Evolutionary conservation across 2,113 vertebrate genomes (phyloP).

Genomic region (Rhodinocichla rosea): DNA sequence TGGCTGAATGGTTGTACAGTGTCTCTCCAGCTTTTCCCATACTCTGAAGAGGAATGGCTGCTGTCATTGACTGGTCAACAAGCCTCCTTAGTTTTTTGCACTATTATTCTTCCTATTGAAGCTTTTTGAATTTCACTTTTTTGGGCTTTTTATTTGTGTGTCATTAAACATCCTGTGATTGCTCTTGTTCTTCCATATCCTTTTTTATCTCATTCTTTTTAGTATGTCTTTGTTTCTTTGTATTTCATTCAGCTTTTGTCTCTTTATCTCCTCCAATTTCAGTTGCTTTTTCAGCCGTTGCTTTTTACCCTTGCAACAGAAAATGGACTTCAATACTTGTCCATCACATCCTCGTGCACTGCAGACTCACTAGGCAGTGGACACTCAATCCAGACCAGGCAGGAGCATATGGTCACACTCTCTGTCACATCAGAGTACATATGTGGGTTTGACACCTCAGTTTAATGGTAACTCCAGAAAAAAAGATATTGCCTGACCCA

Average conservation of each 20-base stretch:
- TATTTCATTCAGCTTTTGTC: conserved; percentile 16
- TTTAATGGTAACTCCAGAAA: not conserved
- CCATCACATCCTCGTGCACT: not conserved
- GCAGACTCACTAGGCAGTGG: not conserved
- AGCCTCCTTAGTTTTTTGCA: not conserved
- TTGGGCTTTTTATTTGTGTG: not conserved
- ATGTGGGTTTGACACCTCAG: not conserved
- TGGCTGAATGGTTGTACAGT: not conserved
- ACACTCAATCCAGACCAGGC: not conserved
- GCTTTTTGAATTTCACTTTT: not conserved
- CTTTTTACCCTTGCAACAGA: not conserved
- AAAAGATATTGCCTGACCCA: not conserved
- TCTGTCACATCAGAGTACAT: not conserved
- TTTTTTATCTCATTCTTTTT: conserved; percentile 19
- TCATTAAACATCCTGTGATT: conserved; percentile 3
- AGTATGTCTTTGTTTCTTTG: not conserved
- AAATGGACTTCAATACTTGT: not conserved
- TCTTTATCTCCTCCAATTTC: not conserved
- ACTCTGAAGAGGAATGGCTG: not conserved
- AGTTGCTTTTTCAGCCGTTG: conserved; percentile 11
- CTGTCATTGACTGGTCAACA: not conserved
- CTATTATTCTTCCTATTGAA: not conserved
- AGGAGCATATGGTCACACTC: not conserved
- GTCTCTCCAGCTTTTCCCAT: not conserved
- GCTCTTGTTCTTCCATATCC: not conserved